Conservation (phyloP, 2,797 vertebrate species). For the Enteromius fasciolatus region DNA sequence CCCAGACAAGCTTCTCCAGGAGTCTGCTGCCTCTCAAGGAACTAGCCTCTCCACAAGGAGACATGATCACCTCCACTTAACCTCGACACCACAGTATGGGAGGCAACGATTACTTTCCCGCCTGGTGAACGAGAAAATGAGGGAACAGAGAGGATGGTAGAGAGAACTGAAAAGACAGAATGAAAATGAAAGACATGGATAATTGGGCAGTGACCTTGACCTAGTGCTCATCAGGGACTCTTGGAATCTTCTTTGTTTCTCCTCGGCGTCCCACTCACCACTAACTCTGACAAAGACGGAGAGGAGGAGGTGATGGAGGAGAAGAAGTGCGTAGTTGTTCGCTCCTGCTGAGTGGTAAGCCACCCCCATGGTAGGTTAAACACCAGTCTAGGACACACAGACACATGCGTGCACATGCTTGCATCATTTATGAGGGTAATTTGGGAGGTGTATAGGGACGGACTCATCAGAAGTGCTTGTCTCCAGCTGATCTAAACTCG, state of each 20-base stretch:
- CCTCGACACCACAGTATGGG: conserved; percentile 59
- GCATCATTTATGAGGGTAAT: conserved; percentile 67
- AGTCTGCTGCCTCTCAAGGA: conserved; percentile 48
- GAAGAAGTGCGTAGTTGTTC: conserved; percentile 34
- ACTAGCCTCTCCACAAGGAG: conserved; percentile 50
- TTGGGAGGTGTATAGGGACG: conserved; percentile 53
- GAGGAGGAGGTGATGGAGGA: conserved; percentile 39
- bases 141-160: conserved; percentile 40
- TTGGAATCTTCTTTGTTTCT: conserved; percentile 69
- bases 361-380: conserved; percentile 71
- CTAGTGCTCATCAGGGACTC: conserved; percentile 70
- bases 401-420: conserved; percentile 48
- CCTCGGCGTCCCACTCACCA: conserved; percentile 6
- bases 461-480: conserved; percentile 66
- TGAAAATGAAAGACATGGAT: conserved; percentile 53
- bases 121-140: conserved; percentile 59
- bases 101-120: conserved; percentile 56
- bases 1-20: conserved; percentile 18
- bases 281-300: conserved; percentile 33
- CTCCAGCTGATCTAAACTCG: conserved; percentile 50
- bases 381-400: conserved; percentile 59
- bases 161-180: conserved; percentile 59
- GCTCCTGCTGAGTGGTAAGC: conserved; percentile 55
- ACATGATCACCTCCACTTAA: conserved; percentile 60
- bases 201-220: conserved; percentile 65